phyloP scores from a whole-genome alignment of 2,888 invertebrate genomes.

The Scelioninae gen. 1 region DNA sequence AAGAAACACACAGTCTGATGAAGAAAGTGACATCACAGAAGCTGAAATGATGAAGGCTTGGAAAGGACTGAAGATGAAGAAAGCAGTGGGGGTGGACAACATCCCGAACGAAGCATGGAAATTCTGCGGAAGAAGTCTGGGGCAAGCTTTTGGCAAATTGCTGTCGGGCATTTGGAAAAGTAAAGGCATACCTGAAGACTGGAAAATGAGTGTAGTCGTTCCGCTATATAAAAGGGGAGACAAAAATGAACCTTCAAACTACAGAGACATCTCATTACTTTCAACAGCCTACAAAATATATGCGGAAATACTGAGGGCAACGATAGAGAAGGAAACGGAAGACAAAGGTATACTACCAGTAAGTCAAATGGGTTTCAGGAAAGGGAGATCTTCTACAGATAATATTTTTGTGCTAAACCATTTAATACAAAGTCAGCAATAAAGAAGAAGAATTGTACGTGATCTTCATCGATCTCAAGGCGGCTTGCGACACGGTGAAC shows the following conservation, averaged over 20 bases:
- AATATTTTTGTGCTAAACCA: background rate
- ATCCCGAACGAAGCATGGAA: background rate
- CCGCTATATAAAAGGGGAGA: conserved; percentile 1
- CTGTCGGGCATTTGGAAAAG: background rate
- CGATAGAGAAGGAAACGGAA: background rate
- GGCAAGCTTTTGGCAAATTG: background rate
- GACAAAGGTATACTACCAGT: background rate
- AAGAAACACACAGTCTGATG: background rate
- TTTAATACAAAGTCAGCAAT: background rate
- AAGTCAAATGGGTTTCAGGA: background rate
- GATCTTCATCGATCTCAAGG: background rate
- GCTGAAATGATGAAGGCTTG: background rate
- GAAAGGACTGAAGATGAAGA: conserved; percentile 8
- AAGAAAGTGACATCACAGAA: background rate
- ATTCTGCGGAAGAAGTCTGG: background rate
- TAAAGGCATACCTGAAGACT: background rate
- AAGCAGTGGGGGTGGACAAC: background rate
- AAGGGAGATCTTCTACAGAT: background rate
- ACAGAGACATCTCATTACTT: background rate
- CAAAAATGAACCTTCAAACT: background rate
- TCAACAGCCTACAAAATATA: conserved; percentile 1
- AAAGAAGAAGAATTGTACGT: background rate
- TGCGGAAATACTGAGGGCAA: background rate
- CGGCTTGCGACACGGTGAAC: background rate
- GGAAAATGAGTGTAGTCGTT: background rate